A percentile compares a stretch with the other conserved stretches of the same genome.
phyloP scores from a whole-genome alignment of 1,140 invertebrate species.

The Caenorhabditis latens region DNA sequence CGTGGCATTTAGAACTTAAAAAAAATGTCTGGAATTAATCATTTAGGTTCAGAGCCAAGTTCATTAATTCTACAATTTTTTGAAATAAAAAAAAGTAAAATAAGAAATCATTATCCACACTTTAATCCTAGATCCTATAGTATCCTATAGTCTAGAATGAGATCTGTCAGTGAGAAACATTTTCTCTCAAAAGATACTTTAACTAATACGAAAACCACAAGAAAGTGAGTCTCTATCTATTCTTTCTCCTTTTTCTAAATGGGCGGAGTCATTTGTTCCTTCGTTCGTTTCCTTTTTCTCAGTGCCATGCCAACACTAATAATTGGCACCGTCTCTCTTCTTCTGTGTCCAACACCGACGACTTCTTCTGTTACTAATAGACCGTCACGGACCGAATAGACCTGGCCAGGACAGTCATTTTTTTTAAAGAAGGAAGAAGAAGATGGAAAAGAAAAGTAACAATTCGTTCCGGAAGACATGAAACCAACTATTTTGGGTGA shows the following conservation, averaged over 20 bases:
- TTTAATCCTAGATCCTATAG: no score
- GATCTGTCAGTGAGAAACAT: no score
- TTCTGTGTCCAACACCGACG: constrained; percentile 26
- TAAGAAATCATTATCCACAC: no score
- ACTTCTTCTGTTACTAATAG: constrained; percentile 45
- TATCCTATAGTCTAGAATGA: no score
- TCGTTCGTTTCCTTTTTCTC: background rate
- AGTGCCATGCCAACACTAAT: constrained; percentile 41
- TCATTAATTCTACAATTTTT: no score
- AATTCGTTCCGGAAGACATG: constrained; percentile 22
- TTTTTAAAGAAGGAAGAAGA: background rate
- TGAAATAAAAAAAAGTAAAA: no score
- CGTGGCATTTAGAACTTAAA: background rate
- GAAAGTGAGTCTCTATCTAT: constrained; percentile 15
- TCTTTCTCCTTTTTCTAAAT: background rate
- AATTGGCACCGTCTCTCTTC: constrained; percentile 45
- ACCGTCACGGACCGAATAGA: constrained; percentile 42
- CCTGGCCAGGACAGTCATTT: constrained; percentile 35
- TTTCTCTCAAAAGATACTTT: background rate
- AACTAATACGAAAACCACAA: constrained; percentile 9
- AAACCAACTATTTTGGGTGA: background rate
- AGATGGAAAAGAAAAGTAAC: constrained; percentile 34
- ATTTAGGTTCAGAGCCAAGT: no score
- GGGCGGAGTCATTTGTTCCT: constrained; percentile 4
- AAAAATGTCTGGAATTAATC: no score